A percentile compares a stretch with the other conserved stretches of the same genome.
These are phyloP conservation scores for Oryzias melastigma DNA, from an alignment of 2,113 vertebrate genomes.

Conservation along the genomic window DNA sequence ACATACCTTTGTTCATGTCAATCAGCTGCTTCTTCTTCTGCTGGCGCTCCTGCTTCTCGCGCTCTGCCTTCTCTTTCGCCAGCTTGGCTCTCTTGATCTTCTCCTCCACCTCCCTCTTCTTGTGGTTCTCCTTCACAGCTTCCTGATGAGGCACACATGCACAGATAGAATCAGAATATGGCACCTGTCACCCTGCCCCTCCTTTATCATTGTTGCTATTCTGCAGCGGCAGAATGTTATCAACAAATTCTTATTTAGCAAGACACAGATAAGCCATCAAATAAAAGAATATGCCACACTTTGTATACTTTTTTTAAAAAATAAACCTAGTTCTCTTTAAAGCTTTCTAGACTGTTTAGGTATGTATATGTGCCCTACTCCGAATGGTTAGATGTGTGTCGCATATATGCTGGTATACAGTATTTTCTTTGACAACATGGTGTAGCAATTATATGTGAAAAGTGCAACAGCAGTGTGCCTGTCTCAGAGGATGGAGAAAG, in stretches of 20 bases:
- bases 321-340: too few relatives aligned
- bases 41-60: constrained; percentile 91
- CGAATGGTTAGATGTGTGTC: background rate
- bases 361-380: too few relatives aligned
- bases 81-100: constrained; percentile 94
- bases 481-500: constrained; percentile 43
- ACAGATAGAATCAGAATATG: constrained; percentile 55
- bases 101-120: constrained; percentile 95
- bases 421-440: constrained; percentile 17
- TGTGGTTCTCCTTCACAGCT: constrained; percentile 94
- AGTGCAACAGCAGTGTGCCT: constrained; percentile 8
- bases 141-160: constrained; percentile 79
- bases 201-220: constrained; percentile 40
- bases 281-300: too few relatives aligned
- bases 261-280: too few relatives aligned
- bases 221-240: constrained; percentile 39
- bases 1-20: constrained; percentile 98
- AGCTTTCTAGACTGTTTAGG: too few relatives aligned
- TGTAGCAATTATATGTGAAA: constrained; percentile 5
- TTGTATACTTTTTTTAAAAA: too few relatives aligned
- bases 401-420: background rate
- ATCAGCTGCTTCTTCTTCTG: constrained; percentile 98
- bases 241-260: constrained; percentile 43
- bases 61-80: constrained; percentile 97
- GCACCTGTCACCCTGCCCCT: constrained; percentile 35